A percentile compares a stretch with the other conserved stretches of the same genome.
Evolutionary conservation across 2,888 invertebrate genomes (phyloP).

Genomic region (Aspidiotus rigidus): DNA sequence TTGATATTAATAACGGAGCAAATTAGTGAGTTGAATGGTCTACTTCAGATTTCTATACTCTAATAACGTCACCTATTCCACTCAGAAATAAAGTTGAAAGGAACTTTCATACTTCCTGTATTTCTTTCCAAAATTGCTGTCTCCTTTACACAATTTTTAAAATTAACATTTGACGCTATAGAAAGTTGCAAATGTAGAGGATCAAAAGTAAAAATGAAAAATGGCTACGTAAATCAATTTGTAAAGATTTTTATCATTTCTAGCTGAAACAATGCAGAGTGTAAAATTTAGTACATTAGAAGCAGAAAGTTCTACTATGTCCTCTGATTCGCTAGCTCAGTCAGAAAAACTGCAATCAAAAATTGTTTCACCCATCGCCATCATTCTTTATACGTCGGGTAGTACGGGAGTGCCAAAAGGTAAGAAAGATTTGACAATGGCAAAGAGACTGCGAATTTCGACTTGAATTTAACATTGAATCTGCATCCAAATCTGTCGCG

Average conservation of each 20-base stretch:
- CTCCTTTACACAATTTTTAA: no score
- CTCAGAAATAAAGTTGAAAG: no score
- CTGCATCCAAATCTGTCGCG: no score
- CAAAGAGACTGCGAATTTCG: neutral
- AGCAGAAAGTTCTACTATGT: slow-evolving; percentile 24
- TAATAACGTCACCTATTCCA: no score
- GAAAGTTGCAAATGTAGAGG: no score
- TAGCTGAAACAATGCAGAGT: slow-evolving; percentile 5
- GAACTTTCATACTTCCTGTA: no score
- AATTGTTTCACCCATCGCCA: slow-evolving; percentile 46
- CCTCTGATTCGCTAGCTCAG: slow-evolving; percentile 23
- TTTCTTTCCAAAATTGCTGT: no score
- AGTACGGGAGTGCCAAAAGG: slow-evolving; percentile 86
- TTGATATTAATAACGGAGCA: slow-evolving; percentile 59
- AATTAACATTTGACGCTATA: no score
- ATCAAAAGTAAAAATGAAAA: neutral
- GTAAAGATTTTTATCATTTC: neutral
- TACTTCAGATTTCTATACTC: no score
- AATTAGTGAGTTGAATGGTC: slow-evolving; percentile 43
- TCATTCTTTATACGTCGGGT: slow-evolving; percentile 76
- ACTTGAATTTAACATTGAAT: no score
- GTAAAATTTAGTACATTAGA: slow-evolving; percentile 34
- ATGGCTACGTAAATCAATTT: neutral
- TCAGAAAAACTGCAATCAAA: slow-evolving; percentile 32
- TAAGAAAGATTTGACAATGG: slow-evolving; percentile 38